A percentile compares a stretch with the other conserved stretches of the same genome.
Conservation (phyloP, 1,140 invertebrate genomes). For the Anadara kagoshimensis region DNA sequence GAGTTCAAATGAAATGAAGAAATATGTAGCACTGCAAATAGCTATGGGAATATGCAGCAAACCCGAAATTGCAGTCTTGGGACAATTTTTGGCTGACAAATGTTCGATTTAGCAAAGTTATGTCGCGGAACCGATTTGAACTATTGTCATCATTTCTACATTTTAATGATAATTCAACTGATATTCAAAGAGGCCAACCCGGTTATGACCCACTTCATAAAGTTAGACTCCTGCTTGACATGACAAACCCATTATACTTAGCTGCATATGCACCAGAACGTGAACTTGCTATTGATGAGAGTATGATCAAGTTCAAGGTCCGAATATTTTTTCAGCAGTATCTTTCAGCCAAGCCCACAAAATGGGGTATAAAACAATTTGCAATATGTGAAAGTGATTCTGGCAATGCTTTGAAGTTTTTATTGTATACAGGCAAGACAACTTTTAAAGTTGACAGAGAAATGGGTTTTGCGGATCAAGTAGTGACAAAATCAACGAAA, state of each 20-base stretch:
- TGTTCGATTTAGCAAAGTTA: background rate
- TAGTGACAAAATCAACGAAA: background rate
- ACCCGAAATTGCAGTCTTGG: too few relatives aligned
- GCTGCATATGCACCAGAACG: background rate
- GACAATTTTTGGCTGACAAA: too few relatives aligned
- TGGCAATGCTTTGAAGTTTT: conserved; percentile 34
- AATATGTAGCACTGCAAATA: too few relatives aligned
- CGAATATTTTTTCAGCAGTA: conserved; percentile 71
- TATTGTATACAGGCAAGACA: background rate
- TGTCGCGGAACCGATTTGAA: background rate
- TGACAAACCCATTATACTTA: background rate
- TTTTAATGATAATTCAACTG: background rate
- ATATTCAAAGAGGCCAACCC: background rate
- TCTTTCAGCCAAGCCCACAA: conserved; percentile 69
- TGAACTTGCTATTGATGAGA: conserved; percentile 59
- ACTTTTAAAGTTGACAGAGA: background rate
- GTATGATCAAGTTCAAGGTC: conserved; percentile 40
- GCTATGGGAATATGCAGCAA: too few relatives aligned
- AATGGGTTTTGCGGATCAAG: background rate
- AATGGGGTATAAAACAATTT: conserved; percentile 74
- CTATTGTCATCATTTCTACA: conserved; percentile 9
- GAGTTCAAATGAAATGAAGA: too few relatives aligned
- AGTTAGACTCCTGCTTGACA: background rate
- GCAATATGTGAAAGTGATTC: conserved; percentile 29
- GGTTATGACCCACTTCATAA: background rate